phyloP scores from a whole-genome alignment of 2,797 vertebrate genomes.

The Lithobates pipiens region DNA sequence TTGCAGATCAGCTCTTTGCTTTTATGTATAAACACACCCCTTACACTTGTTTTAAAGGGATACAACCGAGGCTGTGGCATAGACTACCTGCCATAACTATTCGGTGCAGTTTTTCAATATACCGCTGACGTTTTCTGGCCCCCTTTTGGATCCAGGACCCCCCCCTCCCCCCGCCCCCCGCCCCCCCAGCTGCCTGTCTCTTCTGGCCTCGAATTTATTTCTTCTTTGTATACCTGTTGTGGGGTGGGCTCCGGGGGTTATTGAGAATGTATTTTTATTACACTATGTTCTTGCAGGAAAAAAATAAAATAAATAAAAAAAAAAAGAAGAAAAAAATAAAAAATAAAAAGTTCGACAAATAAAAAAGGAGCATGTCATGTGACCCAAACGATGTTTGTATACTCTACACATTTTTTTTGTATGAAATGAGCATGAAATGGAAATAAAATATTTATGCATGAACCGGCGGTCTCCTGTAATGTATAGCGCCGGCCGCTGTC shows the following conservation, averaged over 20 bases:
- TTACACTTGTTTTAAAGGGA: no score
- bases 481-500: not conserved
- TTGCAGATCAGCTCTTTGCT: no score
- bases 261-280: conserved; percentile 61
- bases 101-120: no score
- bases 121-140: no score
- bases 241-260: conserved; percentile 43
- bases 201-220: not conserved
- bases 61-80: no score
- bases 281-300: conserved; percentile 59
- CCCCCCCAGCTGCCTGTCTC: conserved; percentile 14
- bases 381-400: conserved; percentile 54
- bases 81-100: no score
- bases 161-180: no score
- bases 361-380: conserved; percentile 43
- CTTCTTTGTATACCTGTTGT: conserved; percentile 52
- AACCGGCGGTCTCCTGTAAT: not conserved
- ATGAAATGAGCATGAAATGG: conserved; percentile 52
- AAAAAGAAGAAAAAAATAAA: not conserved
- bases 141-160: no score
- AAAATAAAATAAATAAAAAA: no score
- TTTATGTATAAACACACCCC: no score
- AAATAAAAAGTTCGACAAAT: not conserved
- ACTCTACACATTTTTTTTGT: conserved; percentile 60
- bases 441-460: conserved; percentile 59